These are phyloP conservation scores for Clitarchus hookeri DNA, from an alignment of 2,888 invertebrate genomes.

Conservation along the genomic window DNA sequence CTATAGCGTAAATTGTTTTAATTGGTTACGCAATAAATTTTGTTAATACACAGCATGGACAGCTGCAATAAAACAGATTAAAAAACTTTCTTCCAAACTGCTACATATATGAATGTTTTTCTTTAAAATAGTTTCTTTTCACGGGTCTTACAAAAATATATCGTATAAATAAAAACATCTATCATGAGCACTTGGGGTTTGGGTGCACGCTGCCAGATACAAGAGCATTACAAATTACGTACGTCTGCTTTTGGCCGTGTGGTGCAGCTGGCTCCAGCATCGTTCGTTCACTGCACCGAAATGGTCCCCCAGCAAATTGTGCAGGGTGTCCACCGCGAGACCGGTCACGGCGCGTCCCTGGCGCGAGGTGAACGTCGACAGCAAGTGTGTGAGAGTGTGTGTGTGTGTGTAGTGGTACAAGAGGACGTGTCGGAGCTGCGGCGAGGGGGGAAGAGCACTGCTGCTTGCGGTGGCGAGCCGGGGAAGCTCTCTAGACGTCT, in stretches of 20 bases:
- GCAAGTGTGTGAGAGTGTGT: too few relatives aligned
- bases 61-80: background rate
- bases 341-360: too few relatives aligned
- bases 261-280: too few relatives aligned
- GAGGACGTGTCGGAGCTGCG: background rate
- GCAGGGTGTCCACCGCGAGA: too few relatives aligned
- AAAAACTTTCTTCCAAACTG: background rate
- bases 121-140: slow-evolving; percentile 9
- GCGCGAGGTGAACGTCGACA: too few relatives aligned
- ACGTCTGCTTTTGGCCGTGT: too few relatives aligned
- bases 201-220: background rate
- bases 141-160: background rate
- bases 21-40: background rate
- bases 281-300: too few relatives aligned
- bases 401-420: too few relatives aligned
- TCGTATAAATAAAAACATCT: background rate
- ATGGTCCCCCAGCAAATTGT: too few relatives aligned
- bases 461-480: background rate
- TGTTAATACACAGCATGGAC: background rate
- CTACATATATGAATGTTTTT: background rate
- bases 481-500: slow-evolving; percentile 67
- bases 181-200: background rate
- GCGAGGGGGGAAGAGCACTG: background rate
- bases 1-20: background rate
- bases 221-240: background rate